Evolutionary conservation across 2,888 invertebrate genomes (phyloP).

Genomic region (Pristionchus exspectatus): DNA sequence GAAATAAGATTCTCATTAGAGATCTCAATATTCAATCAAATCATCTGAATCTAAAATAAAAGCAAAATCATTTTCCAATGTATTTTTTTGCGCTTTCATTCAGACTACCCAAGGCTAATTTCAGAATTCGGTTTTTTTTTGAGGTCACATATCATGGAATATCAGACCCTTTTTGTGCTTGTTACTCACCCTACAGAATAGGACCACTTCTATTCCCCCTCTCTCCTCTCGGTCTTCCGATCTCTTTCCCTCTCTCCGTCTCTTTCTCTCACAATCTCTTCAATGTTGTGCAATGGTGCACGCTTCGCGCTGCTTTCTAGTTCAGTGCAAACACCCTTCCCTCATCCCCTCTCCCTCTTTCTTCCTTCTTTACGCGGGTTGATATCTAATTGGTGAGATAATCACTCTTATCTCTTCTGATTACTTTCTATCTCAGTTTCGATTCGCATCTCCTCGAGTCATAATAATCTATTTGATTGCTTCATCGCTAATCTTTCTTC

Average conservation of each 20-base stretch:
- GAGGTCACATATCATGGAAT: no score
- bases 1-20: not conserved
- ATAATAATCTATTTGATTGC: not conserved
- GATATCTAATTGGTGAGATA: not conserved
- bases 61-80: no score
- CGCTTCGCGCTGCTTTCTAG: slow-evolving; percentile 21
- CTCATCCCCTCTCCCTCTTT: not conserved
- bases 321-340: not conserved
- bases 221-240: not conserved
- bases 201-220: not conserved
- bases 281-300: slow-evolving; percentile 20
- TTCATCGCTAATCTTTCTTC: slow-evolving; percentile 21
- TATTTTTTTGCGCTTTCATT: no score
- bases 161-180: not conserved
- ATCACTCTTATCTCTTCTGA: not conserved
- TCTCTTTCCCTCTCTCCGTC: slow-evolving; percentile 1
- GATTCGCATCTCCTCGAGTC: slow-evolving; percentile 26
- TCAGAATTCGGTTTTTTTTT: no score
- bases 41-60: not conserved
- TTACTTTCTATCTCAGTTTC: not conserved
- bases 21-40: not conserved
- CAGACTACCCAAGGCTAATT: no score
- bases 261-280: slow-evolving; percentile 14
- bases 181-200: not conserved
- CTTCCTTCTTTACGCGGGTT: not conserved